phyloP scores from a whole-genome alignment of 2,797 vertebrate genomes.

The Pseudochaenichthys georgianus region DNA sequence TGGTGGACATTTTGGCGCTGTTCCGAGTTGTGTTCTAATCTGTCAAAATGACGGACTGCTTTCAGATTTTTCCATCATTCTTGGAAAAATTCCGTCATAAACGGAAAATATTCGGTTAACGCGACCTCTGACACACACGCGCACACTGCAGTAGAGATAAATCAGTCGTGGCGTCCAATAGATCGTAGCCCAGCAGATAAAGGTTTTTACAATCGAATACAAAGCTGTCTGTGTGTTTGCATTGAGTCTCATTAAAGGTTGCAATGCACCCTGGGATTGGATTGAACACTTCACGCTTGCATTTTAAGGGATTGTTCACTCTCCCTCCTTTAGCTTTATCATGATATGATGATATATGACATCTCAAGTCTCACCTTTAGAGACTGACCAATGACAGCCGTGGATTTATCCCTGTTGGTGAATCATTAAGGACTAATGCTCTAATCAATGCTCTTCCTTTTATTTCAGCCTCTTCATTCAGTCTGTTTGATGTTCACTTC shows the following conservation, averaged over 20 bases:
- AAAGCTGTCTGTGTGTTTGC: slow-evolving; percentile 11
- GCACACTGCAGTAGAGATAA: slow-evolving; percentile 26
- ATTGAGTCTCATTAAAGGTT: slow-evolving; percentile 28
- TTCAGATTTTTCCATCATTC: too few relatives aligned
- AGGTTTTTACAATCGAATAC: background rate
- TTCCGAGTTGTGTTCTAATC: too few relatives aligned
- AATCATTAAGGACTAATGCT: background rate
- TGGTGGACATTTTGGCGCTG: too few relatives aligned
- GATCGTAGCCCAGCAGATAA: slow-evolving; percentile 10
- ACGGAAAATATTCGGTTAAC: too few relatives aligned
- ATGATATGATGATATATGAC: background rate
- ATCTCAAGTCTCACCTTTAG: too few relatives aligned
- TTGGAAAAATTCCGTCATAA: too few relatives aligned
- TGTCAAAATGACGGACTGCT: too few relatives aligned
- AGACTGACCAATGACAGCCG: slow-evolving; percentile 13
- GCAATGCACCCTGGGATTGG: slow-evolving; percentile 51
- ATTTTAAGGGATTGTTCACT: background rate
- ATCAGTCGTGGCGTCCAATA: slow-evolving; percentile 12
- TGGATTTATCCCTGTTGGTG: slow-evolving; percentile 25
- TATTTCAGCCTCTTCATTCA: too few relatives aligned
- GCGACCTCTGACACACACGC: slow-evolving; percentile 2
- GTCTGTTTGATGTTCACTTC: too few relatives aligned
- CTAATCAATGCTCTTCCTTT: background rate
- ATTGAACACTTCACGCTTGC: background rate
- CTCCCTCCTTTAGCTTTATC: background rate